Evolutionary conservation across 2,888 invertebrate species (phyloP).

Genomic region (Nasonia oneida): DNA sequence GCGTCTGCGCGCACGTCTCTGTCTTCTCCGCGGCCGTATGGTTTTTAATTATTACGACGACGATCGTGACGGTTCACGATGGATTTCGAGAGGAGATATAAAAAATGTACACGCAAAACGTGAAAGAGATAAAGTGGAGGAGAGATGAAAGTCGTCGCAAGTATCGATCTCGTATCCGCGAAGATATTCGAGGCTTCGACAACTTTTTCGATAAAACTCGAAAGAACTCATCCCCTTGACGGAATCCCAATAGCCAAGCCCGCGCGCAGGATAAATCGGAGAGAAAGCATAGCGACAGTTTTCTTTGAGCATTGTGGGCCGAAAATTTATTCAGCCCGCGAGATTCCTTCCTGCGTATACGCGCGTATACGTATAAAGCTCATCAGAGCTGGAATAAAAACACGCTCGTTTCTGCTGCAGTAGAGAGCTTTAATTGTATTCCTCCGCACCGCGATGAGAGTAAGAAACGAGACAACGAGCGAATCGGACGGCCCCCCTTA

Average conservation of each 20-base stretch:
- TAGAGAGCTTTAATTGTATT: no score
- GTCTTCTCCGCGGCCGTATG: neutral
- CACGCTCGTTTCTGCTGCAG: no score
- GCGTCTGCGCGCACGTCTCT: slow-evolving; percentile 1
- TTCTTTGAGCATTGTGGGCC: slow-evolving; percentile 46
- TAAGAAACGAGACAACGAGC: slow-evolving; percentile 16
- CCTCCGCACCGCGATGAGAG: neutral
- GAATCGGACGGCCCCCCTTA: slow-evolving; percentile 16
- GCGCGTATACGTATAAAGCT: neutral
- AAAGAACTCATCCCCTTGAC: slow-evolving; percentile 65
- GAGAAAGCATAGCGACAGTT: slow-evolving; percentile 53
- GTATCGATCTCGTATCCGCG: slow-evolving; percentile 63
- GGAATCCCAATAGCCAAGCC: slow-evolving; percentile 59
- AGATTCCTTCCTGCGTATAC: slow-evolving; percentile 14
- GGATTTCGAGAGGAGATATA: neutral
- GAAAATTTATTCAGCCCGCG: slow-evolving; percentile 48
- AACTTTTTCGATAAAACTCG: slow-evolving; percentile 70
- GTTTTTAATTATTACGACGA: slow-evolving; percentile 44
- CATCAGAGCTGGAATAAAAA: neutral
- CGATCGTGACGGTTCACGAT: neutral
- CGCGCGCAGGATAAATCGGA: slow-evolving; percentile 61
- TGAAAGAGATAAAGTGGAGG: slow-evolving; percentile 17
- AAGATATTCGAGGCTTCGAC: slow-evolving; percentile 67
- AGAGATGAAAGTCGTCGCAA: slow-evolving; percentile 56
- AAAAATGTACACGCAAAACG: slow-evolving; percentile 46